Evolutionary conservation across 2,113 vertebrate species (phyloP).

Genomic region (Mirza zaza): DNA sequence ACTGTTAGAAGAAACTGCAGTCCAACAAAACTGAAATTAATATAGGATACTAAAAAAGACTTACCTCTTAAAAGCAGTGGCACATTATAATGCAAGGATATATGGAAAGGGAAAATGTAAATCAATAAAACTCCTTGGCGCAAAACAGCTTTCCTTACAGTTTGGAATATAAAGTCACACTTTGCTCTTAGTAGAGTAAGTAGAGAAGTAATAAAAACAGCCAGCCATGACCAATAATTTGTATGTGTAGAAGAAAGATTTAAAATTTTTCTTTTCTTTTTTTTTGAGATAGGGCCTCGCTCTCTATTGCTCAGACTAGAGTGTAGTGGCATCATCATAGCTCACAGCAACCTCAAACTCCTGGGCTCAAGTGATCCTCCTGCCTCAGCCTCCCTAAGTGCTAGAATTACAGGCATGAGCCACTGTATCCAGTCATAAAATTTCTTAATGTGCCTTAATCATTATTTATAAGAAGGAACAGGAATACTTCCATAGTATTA

Average conservation of each 20-base stretch:
- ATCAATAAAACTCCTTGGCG: not conserved
- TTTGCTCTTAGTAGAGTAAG: not conserved
- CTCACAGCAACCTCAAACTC: no score
- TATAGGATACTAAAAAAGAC: not conserved
- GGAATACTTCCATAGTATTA: not conserved
- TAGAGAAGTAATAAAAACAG: not conserved
- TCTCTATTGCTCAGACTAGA: no score
- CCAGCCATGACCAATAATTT: conserved; percentile 1
- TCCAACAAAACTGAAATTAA: conserved; percentile 21
- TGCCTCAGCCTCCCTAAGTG: no score
- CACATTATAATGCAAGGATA: conserved; percentile 78
- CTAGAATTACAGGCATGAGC: no score
- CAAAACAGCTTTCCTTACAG: conserved; percentile 24
- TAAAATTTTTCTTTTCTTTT: not conserved
- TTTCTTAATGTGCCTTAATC: not conserved
- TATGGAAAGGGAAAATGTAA: conserved; percentile 64
- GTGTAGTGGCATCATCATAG: no score
- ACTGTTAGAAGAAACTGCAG: conserved; percentile 71
- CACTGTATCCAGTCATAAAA: not conserved
- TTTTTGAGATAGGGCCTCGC: not conserved
- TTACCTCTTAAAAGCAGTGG: conserved; percentile 84
- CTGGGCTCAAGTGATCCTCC: no score
- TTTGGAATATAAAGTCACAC: not conserved
- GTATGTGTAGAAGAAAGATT: not conserved
- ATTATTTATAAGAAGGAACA: not conserved